phyloP scores from a whole-genome alignment of 1,140 invertebrate species.

The Phthorimaea operculella region DNA sequence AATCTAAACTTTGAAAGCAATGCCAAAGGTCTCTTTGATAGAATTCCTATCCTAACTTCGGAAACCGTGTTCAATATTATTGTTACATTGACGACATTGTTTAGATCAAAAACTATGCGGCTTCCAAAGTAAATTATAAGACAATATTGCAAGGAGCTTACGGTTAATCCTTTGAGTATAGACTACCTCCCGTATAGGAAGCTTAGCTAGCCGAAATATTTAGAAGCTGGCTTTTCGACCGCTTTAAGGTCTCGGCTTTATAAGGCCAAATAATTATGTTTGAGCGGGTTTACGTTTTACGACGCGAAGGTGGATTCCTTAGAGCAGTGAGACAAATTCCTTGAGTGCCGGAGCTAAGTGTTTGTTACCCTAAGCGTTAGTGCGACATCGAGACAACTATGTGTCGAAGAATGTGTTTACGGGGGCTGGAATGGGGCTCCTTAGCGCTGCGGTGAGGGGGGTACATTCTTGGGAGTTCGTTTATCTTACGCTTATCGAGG shows the following conservation, averaged over 20 bases:
- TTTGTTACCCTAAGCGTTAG: conserved; percentile 37
- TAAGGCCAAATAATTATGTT: conserved; percentile 52
- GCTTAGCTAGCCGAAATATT: conserved; percentile 39
- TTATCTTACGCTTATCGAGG: neutral
- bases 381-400: conserved; percentile 56
- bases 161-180: conserved; percentile 29
- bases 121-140: conserved; percentile 18
- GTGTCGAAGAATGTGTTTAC: conserved; percentile 64
- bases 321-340: conserved; percentile 53
- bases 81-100: neutral
- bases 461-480: conserved; percentile 11
- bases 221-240: conserved; percentile 37
- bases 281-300: conserved; percentile 38
- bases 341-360: conserved; percentile 36
- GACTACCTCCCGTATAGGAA: conserved; percentile 43
- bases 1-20: too few relatives aligned
- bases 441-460: conserved; percentile 23
- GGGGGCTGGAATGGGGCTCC: conserved; percentile 56
- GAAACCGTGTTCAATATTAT: too few relatives aligned
- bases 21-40: too few relatives aligned
- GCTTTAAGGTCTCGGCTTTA: conserved; percentile 39
- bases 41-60: too few relatives aligned
- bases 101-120: neutral
- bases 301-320: conserved; percentile 41
- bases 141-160: conserved; percentile 29